phyloP scores from a whole-genome alignment of 2,888 invertebrate species.

The Gastracanthus pulcherrimus region DNA sequence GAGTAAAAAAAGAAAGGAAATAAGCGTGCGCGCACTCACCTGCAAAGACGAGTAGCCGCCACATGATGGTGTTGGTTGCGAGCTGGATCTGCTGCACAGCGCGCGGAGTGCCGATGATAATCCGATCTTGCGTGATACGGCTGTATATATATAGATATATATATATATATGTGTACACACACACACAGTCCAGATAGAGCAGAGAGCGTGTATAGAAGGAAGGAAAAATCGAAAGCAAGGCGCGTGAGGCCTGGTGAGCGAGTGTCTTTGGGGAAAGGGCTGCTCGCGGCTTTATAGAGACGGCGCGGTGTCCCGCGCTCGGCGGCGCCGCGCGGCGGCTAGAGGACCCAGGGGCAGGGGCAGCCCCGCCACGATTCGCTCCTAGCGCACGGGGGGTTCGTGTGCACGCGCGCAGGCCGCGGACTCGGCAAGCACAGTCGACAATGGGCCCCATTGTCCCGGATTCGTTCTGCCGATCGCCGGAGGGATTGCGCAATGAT shows the following conservation, averaged over 20 bases:
- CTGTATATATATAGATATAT: not conserved
- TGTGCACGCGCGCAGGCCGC: not conserved
- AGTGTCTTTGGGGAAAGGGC: conserved; percentile 59
- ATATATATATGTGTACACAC: not conserved
- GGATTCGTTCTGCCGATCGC: conserved; percentile 42
- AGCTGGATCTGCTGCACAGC: not conserved
- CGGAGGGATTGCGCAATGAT: too few relatives aligned
- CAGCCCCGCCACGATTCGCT: too few relatives aligned
- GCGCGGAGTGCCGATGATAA: not conserved
- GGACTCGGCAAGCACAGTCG: not conserved
- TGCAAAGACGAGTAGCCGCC: conserved; percentile 53
- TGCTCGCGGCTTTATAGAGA: conserved; percentile 49
- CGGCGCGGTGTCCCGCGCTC: conserved; percentile 17
- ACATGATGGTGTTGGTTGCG: conserved; percentile 31
- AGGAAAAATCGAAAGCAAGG: not conserved
- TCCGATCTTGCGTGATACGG: not conserved
- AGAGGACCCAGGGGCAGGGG: too few relatives aligned
- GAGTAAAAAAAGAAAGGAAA: too few relatives aligned
- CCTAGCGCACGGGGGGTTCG: not conserved
- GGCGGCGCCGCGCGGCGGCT: not conserved
- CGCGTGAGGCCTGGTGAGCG: conserved; percentile 24
- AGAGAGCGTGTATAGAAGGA: not conserved
- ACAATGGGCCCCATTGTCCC: conserved; percentile 55
- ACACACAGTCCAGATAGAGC: not conserved
- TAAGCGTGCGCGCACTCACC: conserved; percentile 47